A percentile compares a stretch with the other conserved stretches of the same genome.
phyloP scores from a whole-genome alignment of 2,113 vertebrate species.

The Bufo gargarizans region DNA sequence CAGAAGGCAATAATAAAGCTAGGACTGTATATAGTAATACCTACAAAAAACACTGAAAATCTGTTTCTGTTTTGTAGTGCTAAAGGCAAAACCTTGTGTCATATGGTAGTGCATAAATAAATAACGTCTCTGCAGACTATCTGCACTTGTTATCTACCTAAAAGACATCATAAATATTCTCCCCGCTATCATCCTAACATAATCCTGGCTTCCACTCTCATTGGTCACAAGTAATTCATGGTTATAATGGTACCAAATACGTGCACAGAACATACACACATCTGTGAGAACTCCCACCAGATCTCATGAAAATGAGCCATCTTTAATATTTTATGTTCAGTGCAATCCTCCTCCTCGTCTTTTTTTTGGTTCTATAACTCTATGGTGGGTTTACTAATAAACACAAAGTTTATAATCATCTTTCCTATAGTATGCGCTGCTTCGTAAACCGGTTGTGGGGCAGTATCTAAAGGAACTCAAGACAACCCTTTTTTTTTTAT shows the following conservation, averaged over 20 bases:
- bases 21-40: slow-evolving; percentile 54
- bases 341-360: neutral
- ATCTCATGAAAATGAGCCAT: slow-evolving; percentile 74
- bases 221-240: slow-evolving; percentile 72
- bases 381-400: neutral
- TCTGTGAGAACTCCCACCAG: slow-evolving; percentile 78
- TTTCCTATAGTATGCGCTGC: too few species aligned
- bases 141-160: slow-evolving; percentile 64
- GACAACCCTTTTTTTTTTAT: too few species aligned
- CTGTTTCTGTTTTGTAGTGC: slow-evolving; percentile 64
- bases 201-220: slow-evolving; percentile 70
- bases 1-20: slow-evolving; percentile 25
- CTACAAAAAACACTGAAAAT: slow-evolving; percentile 63
- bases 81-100: slow-evolving; percentile 68
- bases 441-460: too few species aligned
- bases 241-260: slow-evolving; percentile 65
- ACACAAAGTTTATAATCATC: too few species aligned
- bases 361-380: neutral
- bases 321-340: slow-evolving; percentile 76
- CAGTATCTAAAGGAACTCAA: too few species aligned
- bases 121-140: slow-evolving; percentile 64
- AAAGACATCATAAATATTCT: slow-evolving; percentile 48
- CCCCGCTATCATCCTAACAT: slow-evolving; percentile 63
- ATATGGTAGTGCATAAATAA: slow-evolving; percentile 69
- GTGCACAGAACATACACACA: slow-evolving; percentile 65